phyloP scores from a whole-genome alignment of 2,797 vertebrate species.

The Dipus sagitta region DNA sequence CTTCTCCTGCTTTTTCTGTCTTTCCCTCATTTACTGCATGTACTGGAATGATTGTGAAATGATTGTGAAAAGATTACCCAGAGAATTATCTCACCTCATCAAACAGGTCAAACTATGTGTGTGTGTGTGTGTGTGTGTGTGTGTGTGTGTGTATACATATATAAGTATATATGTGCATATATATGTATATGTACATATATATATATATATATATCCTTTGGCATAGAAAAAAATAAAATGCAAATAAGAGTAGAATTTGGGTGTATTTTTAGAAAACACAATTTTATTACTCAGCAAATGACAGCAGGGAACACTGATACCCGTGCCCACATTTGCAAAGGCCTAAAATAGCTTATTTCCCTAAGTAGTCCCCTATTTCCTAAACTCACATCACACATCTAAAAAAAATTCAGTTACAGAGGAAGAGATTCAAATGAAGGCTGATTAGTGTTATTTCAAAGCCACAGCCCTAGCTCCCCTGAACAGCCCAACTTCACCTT shows the following conservation, averaged over 20 bases:
- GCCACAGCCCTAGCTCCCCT: not conserved
- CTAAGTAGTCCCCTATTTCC: slow-evolving; percentile 30
- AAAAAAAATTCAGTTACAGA: slow-evolving; percentile 41
- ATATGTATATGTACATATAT: no score
- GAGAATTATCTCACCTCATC: slow-evolving; percentile 43
- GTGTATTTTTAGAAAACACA: slow-evolving; percentile 72
- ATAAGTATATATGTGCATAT: no score
- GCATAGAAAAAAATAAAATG: slow-evolving; percentile 49
- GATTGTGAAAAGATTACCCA: slow-evolving; percentile 34
- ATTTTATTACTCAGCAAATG: slow-evolving; percentile 73
- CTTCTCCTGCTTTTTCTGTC: not conserved
- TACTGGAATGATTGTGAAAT: no score
- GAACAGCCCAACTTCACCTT: slow-evolving; percentile 40
- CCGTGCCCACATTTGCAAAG: slow-evolving; percentile 29
- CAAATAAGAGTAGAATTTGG: slow-evolving; percentile 54
- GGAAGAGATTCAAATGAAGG: slow-evolving; percentile 65
- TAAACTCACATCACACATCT: slow-evolving; percentile 47
- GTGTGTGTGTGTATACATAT: no score
- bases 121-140: no score
- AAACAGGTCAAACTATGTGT: slow-evolving; percentile 32
- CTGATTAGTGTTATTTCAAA: slow-evolving; percentile 65
- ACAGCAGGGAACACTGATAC: slow-evolving; percentile 41
- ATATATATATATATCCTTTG: not conserved
- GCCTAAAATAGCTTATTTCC: slow-evolving; percentile 67
- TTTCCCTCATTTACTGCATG: slow-evolving; percentile 33